Evolutionary conservation across 2,113 vertebrate genomes (phyloP), one percentile per base, ranked within the genome.

Genomic region (Ivindomyrus marchei): DNA sequence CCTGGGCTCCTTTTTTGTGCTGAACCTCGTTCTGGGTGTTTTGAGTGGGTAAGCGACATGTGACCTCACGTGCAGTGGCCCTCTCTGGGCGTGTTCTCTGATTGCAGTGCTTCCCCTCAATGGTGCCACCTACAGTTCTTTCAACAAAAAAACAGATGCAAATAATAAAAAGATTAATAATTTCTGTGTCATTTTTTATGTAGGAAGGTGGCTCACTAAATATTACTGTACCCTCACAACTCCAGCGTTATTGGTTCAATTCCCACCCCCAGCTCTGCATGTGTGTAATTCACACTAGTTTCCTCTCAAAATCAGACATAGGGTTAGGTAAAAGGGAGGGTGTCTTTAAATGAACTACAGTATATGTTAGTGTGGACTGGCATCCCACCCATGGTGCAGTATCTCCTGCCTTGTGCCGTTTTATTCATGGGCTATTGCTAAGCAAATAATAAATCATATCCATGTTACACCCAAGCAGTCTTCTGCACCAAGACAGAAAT

Each of bases 21-120:
- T 97, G 96, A 97, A 97, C 96, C 97, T 97, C 95, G 97, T 97
- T 96, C 96, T 97, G 96, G 97, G 97, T 97, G 97, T 97, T 93
- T 97, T 99, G 93, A 99, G 98, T 98, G 98, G 98, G 98, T 99
- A 99, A 99, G 98, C 31, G 52, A 24, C 47, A 21, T 56, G 88
- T 36, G 49, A 31, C n/a, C 74, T 49, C 70, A 17, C 31, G 36
- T 89, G 70, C 70, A 80, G 66, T 89, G 70, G 19, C 46, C 88
- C 74, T 42, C 46, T 11, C 42, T 85, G 83, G 83, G 74, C 88
- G 36, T 89, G 88, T 39, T 39, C 74, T 89, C 45, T 53, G 50
- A 56, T 49, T 84, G 21, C n/a, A 42, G 74, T 88, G 88, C 87
- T 88, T 56, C 31, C 58, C n/a, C 46, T 87, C 11, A 53, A 13